phyloP scores from a whole-genome alignment of 2,888 invertebrate genomes.

The Megastigmus dorsalis region DNA sequence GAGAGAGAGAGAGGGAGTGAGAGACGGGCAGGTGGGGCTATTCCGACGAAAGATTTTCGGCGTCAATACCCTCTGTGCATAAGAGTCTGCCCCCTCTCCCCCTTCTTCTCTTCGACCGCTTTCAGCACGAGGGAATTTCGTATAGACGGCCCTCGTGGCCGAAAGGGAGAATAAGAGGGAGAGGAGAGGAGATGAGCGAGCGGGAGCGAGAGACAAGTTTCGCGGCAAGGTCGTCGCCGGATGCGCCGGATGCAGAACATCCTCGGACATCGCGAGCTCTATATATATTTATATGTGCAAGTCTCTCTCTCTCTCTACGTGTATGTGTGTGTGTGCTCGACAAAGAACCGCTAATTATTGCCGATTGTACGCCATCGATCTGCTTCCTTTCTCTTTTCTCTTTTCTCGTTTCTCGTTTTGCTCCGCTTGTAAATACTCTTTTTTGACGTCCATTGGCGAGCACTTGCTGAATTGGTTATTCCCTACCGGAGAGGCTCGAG shows the following conservation, averaged over 20 bases:
- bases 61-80: conserved; percentile 13
- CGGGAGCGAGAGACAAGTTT: conserved; percentile 3
- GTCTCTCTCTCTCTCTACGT: no score
- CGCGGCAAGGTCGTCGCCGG: conserved; percentile 43
- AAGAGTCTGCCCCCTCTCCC: no score
- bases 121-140: conserved; percentile 24
- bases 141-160: background rate
- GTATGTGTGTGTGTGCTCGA: background rate
- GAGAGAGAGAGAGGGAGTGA: no score
- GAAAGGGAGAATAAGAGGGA: conserved; percentile 23
- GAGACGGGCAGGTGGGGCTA: background rate
- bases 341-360: conserved; percentile 49
- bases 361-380: conserved; percentile 37
- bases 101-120: background rate
- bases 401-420: no score
- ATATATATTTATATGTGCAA: background rate
- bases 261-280: conserved; percentile 18
- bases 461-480: no score
- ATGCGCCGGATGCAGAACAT: conserved; percentile 38
- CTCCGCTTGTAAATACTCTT: no score
- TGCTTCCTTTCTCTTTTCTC: background rate
- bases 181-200: conserved; percentile 2
- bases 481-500: no score
- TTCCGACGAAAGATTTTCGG: background rate
- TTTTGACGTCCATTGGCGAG: no score